Evolutionary conservation across 2,888 invertebrate species (phyloP).

Genomic region (Melangyna quadrimaculata): DNA sequence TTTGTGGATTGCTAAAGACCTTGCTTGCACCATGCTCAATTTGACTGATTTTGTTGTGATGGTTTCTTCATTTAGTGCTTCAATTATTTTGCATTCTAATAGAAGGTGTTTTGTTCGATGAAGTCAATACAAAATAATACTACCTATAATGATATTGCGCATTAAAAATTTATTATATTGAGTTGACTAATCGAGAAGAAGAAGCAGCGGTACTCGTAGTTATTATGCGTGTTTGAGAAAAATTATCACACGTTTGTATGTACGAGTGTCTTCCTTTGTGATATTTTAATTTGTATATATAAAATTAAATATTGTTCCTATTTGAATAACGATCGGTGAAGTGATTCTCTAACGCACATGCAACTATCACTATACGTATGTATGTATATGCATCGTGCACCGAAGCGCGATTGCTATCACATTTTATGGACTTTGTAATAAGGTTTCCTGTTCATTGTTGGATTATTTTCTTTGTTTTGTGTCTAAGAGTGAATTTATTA

Average conservation of each 20-base stretch:
- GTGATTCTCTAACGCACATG: constrained; percentile 58
- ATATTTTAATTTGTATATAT: constrained; percentile 22
- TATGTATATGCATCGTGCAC: constrained; percentile 42
- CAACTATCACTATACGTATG: constrained; percentile 55
- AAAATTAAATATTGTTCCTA: background rate
- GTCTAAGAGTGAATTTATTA: constrained; percentile 31
- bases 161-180: constrained; percentile 6
- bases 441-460: constrained; percentile 36
- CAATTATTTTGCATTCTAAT: constrained; percentile 23
- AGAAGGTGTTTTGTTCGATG: constrained; percentile 45
- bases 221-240: constrained; percentile 14
- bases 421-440: constrained; percentile 53
- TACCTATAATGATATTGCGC: too few relatives aligned
- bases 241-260: constrained; percentile 30
- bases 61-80: constrained; percentile 38
- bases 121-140: background rate
- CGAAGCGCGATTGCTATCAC: constrained; percentile 60
- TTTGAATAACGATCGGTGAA: constrained; percentile 13
- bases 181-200: constrained; percentile 38
- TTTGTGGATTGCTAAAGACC: constrained; percentile 67
- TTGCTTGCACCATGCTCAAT: constrained; percentile 41
- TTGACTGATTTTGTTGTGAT: constrained; percentile 40
- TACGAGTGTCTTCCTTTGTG: constrained; percentile 52
- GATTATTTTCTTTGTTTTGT: constrained; percentile 30
- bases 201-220: constrained; percentile 2